These are phyloP conservation scores for Rhyzopertha dominica DNA, from an alignment of 1,140 invertebrate genomes.

Conservation along the genomic window DNA sequence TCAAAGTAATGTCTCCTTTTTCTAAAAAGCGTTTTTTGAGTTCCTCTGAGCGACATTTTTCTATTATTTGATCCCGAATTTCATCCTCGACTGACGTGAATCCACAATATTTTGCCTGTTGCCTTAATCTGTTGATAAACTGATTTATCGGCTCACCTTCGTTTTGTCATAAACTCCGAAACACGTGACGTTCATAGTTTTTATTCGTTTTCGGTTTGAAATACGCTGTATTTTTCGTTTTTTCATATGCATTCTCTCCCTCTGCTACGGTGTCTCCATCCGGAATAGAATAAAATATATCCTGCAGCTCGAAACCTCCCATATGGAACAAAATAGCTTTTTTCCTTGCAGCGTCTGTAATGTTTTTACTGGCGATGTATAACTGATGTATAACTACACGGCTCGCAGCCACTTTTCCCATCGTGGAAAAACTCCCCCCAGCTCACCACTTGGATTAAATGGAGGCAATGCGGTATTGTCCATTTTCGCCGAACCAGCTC, in stretches of 20 bases:
- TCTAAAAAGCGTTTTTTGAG: not conserved
- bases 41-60: not conserved
- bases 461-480: too few species aligned
- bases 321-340: not conserved
- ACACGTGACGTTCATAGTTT: not conserved
- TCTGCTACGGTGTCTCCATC: not conserved
- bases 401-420: not conserved
- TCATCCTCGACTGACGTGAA: not conserved
- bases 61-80: constrained; percentile 1
- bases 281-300: not conserved
- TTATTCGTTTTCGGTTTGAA: not conserved
- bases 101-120: not conserved
- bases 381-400: too few species aligned
- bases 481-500: too few species aligned
- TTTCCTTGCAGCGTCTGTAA: not conserved
- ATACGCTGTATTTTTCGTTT: not conserved
- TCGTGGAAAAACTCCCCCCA: too few species aligned
- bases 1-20: not conserved
- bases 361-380: not conserved
- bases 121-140: not conserved
- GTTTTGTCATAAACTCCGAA: not conserved
- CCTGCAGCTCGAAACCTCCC: not conserved
- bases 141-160: not conserved
- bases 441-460: too few species aligned
- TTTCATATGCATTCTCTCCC: too few species aligned